A percentile compares a stretch with the other conserved stretches of the same genome.
phyloP scores from a whole-genome alignment of 2,113 vertebrate species.

The Charadrius vociferus region DNA sequence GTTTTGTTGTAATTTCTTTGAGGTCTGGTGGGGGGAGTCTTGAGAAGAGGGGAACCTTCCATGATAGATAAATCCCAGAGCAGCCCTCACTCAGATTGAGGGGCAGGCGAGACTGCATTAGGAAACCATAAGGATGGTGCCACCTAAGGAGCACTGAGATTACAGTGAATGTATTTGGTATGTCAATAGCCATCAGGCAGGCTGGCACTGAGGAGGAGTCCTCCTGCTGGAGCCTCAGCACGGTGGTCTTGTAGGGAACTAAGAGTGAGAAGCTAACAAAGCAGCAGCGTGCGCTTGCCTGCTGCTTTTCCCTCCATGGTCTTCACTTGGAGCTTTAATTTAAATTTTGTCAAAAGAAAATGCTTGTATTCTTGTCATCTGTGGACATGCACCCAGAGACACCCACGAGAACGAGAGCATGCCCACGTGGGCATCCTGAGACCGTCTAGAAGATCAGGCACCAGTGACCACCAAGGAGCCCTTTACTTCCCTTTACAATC shows the following conservation, averaged over 20 bases:
- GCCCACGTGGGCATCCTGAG: neutral
- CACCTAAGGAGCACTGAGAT: neutral
- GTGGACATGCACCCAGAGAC: neutral
- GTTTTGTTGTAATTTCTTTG: neutral
- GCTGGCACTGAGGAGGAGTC: neutral
- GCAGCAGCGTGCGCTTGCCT: neutral
- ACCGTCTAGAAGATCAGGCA: neutral
- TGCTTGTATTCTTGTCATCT: neutral
- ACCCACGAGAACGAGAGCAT: neutral
- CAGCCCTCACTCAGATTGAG: neutral
- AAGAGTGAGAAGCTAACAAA: neutral
- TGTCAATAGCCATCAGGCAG: neutral
- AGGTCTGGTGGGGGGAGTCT: neutral
- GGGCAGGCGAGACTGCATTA: neutral
- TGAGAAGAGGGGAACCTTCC: neutral
- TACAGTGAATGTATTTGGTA: neutral
- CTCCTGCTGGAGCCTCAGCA: fast-evolving
- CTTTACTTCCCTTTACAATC: neutral
- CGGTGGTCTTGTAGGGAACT: neutral
- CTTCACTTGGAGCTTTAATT: neutral
- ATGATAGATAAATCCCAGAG: neutral
- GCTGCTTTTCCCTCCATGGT: neutral
- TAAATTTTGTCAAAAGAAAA: neutral
- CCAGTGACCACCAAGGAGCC: neutral
- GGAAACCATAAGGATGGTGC: neutral